Conservation (phyloP, 2,888 invertebrate species). For the Glaucopsyche alexis region DNA sequence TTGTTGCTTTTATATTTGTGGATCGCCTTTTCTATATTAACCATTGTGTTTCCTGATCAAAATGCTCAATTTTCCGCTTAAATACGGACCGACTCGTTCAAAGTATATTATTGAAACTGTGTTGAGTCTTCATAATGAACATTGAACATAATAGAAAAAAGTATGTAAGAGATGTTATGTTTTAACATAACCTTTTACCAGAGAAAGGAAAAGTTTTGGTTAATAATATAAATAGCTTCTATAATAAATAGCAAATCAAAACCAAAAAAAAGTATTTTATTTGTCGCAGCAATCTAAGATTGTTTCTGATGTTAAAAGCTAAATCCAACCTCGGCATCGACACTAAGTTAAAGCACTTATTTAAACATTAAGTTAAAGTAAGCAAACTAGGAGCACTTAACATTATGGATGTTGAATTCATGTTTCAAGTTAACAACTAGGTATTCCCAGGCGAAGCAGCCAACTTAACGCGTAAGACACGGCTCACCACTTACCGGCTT, state of each 20-base stretch:
- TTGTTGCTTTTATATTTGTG: background rate
- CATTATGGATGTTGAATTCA: constrained; percentile 38
- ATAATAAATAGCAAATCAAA: too few species aligned
- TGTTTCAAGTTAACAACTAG: constrained; percentile 42
- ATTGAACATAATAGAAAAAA: too few species aligned
- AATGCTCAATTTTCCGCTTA: background rate
- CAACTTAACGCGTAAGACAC: constrained; percentile 40
- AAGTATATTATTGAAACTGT: too few species aligned
- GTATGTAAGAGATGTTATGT: too few species aligned
- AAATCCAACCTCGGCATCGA: too few species aligned
- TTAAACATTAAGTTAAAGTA: constrained; percentile 16
- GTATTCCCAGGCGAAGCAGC: constrained; percentile 38
- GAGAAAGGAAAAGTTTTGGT: too few species aligned
- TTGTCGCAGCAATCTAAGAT: too few species aligned
- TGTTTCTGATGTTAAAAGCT: background rate
- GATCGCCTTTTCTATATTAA: background rate
- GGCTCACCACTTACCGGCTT: constrained; percentile 40
- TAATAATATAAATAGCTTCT: too few species aligned
- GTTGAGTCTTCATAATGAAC: too few species aligned
- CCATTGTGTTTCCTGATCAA: background rate
- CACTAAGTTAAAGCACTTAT: background rate
- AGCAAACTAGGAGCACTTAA: constrained; percentile 34
- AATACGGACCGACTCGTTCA: too few species aligned
- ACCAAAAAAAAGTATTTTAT: too few species aligned
- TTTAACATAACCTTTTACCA: too few species aligned